Base-by-base conservation (phyloP, 2,888 invertebrate genomes). In the Sicus ferrugineus region DNA sequence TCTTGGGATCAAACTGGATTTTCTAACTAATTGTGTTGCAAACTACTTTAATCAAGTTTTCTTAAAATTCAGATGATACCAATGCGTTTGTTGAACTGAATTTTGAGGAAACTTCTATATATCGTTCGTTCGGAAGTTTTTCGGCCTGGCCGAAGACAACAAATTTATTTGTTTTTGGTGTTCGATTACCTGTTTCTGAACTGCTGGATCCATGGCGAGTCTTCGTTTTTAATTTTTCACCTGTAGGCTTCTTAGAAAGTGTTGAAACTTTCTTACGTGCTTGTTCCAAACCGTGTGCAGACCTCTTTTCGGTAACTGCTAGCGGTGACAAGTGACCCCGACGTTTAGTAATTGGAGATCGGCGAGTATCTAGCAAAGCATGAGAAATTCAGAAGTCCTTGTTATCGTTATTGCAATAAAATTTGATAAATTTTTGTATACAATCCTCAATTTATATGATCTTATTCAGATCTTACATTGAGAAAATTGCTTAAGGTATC, bases 171-270 rank as follows among this genome's bases (percentile, higher is more conserved):
- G 14, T 34, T n/a, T n/a, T n/a, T n/a, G n/a, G 11, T 42, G 42
- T 16, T 16, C n/a, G n/a, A 42, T 72, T 74, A 84, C 85, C 85
- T 68, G 85, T 82, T 59, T 80, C 85, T 2, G 85, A 85, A 23
- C 84, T 81, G 67, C 83, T 84, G 7, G 85, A 83, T 48, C 80
- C 82, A 67, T 75, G 80, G 34, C 79, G 80, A 19, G 79, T 81
- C 56, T 80, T 78, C 19, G 75, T 28, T 67, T 84, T 83, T 62
- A 63, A 56, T 64, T 75, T 78, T 1, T 78, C 77, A 31, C 9
- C 58, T 30, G 76, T 75, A 2, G 77, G 72, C 74, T 81, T 83
- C 68, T 83, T 83, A 2, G 77, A 68, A 30, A 74, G 34, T 2
- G 83, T 79, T 28, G 84, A 79, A 1, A 78, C 28, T 72, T 83